Base-by-base conservation (phyloP, 1,140 invertebrate genomes). In the Drosophila navojoa region DNA sequence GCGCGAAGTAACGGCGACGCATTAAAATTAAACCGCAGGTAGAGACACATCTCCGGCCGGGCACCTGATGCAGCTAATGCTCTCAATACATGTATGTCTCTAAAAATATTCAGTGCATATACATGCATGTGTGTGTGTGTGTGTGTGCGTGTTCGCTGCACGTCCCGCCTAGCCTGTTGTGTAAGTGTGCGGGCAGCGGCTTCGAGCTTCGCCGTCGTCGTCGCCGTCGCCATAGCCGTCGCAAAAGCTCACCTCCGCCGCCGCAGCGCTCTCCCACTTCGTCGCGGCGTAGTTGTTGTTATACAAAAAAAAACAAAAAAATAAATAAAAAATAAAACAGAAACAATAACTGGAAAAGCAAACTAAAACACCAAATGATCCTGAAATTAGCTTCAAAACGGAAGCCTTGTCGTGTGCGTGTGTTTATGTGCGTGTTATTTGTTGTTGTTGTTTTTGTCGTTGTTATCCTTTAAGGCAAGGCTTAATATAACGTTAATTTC, bases 151-250 rank as follows among this genome's bases (percentile, higher is more conserved):
- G 42, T 42, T 69, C 61, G 57, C 60, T 73, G 71, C 64, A 57
- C 66, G 45, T 47, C 49, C 22, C 35, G 64, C 69, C 57, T 60
- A 68, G 66, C 35, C 50, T 73, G 64, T 73, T 73, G 71, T 73
- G 66, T 73, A 73, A 73, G 71, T 73, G 71, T 61, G 64, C 71
- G 64, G 42, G 35, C 44, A 59, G 64, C 15, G 9, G 79, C 76
- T 81, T 76, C 66, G 69, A 71, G 71, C 63, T 76, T 76, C 78
- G 79, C 71, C 42, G 40, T n/a, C 13, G 40, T 15, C 42, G 42
- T 16, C 61, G 61, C 61, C 42, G 44, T 29, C 27, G 5, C 27
- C 3, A 6, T 29, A 4, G 27, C 49, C 66, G 29, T 55, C 44
- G 67, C 57, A 58, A 81, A 81, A 81, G 79, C 79, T 81, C 52